A percentile compares a stretch with the other conserved stretches of the same genome.
Conservation (phyloP, 1,140 invertebrate species). For the Heliconius congener region DNA sequence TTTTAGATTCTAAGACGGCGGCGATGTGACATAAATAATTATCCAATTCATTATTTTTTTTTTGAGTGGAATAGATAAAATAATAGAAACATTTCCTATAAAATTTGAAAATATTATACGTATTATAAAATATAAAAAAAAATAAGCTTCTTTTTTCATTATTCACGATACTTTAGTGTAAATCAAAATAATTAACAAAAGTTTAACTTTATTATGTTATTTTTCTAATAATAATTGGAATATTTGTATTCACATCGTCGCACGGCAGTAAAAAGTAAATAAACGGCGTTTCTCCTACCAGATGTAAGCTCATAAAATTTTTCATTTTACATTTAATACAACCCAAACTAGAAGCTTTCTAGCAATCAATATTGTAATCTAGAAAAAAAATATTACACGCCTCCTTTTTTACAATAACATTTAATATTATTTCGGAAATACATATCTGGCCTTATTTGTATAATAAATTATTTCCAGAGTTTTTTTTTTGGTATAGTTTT, state of each 20-base stretch:
- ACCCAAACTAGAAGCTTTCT: constrained; percentile 30
- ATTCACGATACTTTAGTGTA: too few relatives aligned
- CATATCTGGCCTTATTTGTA: background rate
- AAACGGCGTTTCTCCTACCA: constrained; percentile 18
- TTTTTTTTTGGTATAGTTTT: background rate
- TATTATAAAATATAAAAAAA: too few relatives aligned
- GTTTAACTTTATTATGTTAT: too few relatives aligned
- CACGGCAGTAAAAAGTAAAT: constrained; percentile 19
- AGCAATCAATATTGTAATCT: constrained; percentile 25
- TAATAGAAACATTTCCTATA: too few relatives aligned
- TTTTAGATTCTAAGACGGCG: background rate
- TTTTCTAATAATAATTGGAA: background rate
- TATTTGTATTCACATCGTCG: background rate
- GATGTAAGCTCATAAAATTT: constrained; percentile 31
- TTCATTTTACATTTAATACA: constrained; percentile 22
- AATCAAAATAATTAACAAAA: too few relatives aligned
- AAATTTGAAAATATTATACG: too few relatives aligned
- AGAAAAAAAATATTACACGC: constrained; percentile 11
- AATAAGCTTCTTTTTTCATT: too few relatives aligned
- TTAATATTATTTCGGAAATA: background rate
- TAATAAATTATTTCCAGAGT: background rate
- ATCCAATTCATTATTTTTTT: background rate
- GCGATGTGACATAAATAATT: constrained; percentile 14
- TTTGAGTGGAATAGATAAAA: too few relatives aligned
- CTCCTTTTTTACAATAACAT: constrained; percentile 7